Percentiles rank a stretch among this genome's conserved stretches.
Evolutionary conservation across 92 coral and sea anemone genomes (phyloP).

Genomic region (Parazoanthus atlanticus): DNA sequence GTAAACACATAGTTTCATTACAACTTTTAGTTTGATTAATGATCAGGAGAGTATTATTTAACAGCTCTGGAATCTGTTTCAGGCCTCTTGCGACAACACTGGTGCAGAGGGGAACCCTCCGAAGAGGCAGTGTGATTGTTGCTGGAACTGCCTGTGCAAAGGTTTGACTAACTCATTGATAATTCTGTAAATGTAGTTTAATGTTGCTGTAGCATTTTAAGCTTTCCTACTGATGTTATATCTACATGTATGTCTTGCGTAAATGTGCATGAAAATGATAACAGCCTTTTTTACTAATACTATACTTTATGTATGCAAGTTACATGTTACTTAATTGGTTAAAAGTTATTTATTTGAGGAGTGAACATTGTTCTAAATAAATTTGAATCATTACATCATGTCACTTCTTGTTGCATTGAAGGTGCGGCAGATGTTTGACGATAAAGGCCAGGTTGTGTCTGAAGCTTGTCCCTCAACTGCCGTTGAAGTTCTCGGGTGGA

Average conservation of each 20-base stretch:
- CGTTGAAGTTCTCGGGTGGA: slow-evolving; percentile 94
- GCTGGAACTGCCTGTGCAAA: slow-evolving; percentile 86
- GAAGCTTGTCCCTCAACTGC: slow-evolving; percentile 89
- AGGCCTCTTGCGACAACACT: slow-evolving; percentile 93
- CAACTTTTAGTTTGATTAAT: too few species aligned
- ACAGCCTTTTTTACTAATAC: neutral
- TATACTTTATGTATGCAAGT: neutral
- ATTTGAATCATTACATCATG: neutral
- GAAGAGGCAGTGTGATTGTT: slow-evolving; percentile 79
- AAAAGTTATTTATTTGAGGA: too few species aligned
- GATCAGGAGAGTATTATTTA: too few species aligned
- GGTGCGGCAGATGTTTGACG: slow-evolving; percentile 92
- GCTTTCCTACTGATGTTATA: too few species aligned
- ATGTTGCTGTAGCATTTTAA: neutral
- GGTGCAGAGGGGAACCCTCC: slow-evolving; percentile 82
- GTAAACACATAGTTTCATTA: too few species aligned
- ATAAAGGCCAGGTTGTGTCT: slow-evolving; percentile 67
- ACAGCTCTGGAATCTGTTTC: slow-evolving; percentile 4
- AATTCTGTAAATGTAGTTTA: neutral
- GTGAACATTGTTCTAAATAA: too few species aligned
- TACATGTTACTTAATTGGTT: neutral
- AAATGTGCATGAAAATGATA: neutral
- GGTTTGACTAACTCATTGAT: slow-evolving; percentile 47
- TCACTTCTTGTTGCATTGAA: slow-evolving; percentile 16
- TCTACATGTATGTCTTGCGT: too few species aligned